phyloP scores from a whole-genome alignment of 2,797 vertebrate genomes.

The Hafferia zeledoni region DNA sequence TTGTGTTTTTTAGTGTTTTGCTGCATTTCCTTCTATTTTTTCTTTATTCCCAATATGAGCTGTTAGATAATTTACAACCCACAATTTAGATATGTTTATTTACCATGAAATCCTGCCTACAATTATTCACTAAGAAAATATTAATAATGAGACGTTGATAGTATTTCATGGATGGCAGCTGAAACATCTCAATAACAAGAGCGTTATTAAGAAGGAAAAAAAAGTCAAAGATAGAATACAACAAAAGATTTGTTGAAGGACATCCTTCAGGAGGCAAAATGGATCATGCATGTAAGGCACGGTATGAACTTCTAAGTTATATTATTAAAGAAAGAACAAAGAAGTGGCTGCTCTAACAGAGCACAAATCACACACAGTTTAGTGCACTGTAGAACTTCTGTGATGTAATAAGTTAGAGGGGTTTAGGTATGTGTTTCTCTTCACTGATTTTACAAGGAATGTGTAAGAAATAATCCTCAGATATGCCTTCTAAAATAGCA shows the following conservation, averaged over 20 bases:
- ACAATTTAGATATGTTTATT: background rate
- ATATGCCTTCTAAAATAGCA: background rate
- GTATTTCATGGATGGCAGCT: background rate
- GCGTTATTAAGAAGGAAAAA: background rate
- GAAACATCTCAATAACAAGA: background rate
- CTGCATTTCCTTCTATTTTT: background rate
- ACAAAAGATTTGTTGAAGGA: background rate
- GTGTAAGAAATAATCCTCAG: background rate
- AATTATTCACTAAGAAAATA: background rate
- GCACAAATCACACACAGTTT: background rate
- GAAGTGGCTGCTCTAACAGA: background rate
- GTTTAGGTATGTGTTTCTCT: background rate
- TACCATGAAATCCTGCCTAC: background rate
- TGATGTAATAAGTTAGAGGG: background rate
- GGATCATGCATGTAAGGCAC: background rate
- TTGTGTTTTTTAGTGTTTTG: background rate
- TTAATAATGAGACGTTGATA: background rate
- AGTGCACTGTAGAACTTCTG: background rate
- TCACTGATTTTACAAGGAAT: background rate
- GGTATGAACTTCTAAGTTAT: background rate
- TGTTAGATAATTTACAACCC: background rate
- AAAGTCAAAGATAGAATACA: background rate
- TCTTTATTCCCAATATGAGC: background rate
- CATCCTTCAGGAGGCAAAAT: background rate
- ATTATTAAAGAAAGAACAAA: background rate